Evolutionary conservation across 2,113 vertebrate species (phyloP), one percentile per base, ranked within the genome.

Genomic region (Pelecanus crispus): DNA sequence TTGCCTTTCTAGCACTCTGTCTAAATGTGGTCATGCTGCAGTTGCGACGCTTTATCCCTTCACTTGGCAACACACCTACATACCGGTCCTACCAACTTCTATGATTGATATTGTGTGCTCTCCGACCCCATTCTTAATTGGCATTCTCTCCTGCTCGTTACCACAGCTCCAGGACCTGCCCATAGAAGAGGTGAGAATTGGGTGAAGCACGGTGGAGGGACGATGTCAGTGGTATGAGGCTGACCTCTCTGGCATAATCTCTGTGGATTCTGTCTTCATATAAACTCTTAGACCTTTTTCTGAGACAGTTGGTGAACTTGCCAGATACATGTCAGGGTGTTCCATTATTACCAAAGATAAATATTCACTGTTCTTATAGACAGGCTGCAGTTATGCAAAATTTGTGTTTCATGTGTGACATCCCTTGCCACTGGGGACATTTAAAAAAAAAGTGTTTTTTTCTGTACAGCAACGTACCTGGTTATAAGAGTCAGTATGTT

Each of bases 31-130:
- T 80, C 99, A 99, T 20, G 99, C 99, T 0, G 99, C 98, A 84
- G 98, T 99, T 73, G 99, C 99, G 52, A 98, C 98, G 4, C 98
- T 99, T 18, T 99, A 99, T 88, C 99, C 99, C 3, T 99, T 99
- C 98, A 99, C 99, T 80, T 99, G 99, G 99, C 99, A 99, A 96
- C 99, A 99, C 95, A 99, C 99, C 47, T 99, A 99, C 61, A 98
- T 99, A 45, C 99, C 99, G 0, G 99, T 99, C 82, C 98, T 99
- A 13, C 99, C 99, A 11, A 97, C 98, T 10, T 99, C 98, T 79
- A 99, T 99, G 99, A 98, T 99, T 52, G 99, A 99, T 96, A 99
- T 99, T 61, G 99, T 98, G 97, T 99, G 99, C 97, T 99, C 99
- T 40, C 99, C 99, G 4, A 99, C 99, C 11, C 99, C 99, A 0